A percentile compares a stretch with the other conserved stretches of the same genome.
Evolutionary conservation across 2,888 invertebrate genomes (phyloP).

Genomic region (Caenorhabditis japonica): DNA sequence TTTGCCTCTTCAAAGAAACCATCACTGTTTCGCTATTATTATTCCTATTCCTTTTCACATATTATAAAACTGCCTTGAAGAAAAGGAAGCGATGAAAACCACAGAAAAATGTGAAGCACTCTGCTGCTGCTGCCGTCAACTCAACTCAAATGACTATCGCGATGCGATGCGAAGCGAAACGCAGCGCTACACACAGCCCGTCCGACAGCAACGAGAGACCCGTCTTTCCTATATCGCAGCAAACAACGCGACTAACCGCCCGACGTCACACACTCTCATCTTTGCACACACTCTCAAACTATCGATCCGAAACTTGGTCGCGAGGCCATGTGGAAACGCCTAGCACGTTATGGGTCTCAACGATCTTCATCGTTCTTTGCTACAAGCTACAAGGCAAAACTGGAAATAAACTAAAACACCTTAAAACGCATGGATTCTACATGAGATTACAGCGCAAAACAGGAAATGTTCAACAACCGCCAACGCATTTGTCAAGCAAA

Average conservation of each 20-base stretch:
- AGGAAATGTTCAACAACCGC: conserved; percentile 28
- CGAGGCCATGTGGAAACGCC: neutral
- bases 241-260: conserved; percentile 37
- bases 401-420: conserved; percentile 16
- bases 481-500: conserved; percentile 8
- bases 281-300: conserved; percentile 12
- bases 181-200: conserved; percentile 5
- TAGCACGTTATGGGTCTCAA: neutral
- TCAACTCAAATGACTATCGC: conserved; percentile 62
- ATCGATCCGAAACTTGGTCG: conserved; percentile 24
- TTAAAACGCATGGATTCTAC: conserved; percentile 1
- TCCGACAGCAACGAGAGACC: conserved; percentile 19
- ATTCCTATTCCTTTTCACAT: conserved; percentile 7
- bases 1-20: neutral
- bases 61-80: conserved; percentile 10
- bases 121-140: conserved; percentile 19
- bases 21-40: no score
- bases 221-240: conserved; percentile 23
- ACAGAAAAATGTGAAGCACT: conserved; percentile 37
- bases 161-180: no score
- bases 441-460: conserved; percentile 23
- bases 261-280: conserved; percentile 1
- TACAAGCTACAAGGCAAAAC: no score
- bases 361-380: neutral
- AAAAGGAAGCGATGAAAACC: conserved; percentile 35